A percentile compares a stretch with the other conserved stretches of the same genome.
Evolutionary conservation across 2,113 vertebrate genomes (phyloP).

Genomic region (Percopsis transmontana): DNA sequence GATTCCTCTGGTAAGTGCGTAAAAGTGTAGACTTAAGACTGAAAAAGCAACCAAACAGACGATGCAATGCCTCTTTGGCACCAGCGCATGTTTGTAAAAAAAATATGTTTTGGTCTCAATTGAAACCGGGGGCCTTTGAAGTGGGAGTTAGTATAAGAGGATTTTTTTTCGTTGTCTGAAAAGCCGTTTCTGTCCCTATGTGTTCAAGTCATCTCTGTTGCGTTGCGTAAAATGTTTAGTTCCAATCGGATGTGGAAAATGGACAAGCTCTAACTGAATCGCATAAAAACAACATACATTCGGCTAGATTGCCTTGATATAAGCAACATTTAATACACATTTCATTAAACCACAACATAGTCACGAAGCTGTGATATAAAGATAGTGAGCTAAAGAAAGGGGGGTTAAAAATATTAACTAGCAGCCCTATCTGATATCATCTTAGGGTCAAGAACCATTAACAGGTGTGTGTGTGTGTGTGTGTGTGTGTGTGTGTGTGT

Average conservation of each 20-base stretch:
- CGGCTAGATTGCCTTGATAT: slow-evolving; percentile 35
- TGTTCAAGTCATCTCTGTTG: slow-evolving; percentile 92
- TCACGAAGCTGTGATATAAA: background rate
- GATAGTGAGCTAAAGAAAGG: slow-evolving; percentile 5
- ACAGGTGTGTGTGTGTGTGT: no score
- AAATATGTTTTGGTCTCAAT: slow-evolving; percentile 93
- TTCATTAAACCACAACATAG: slow-evolving; percentile 18
- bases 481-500: no score
- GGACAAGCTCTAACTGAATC: slow-evolving; percentile 67
- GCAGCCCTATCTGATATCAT: no score
- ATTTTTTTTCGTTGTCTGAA: slow-evolving; percentile 95
- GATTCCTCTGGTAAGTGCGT: slow-evolving; percentile 88
- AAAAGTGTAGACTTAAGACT: slow-evolving; percentile 84
- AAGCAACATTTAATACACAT: slow-evolving; percentile 35
- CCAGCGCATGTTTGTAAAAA: slow-evolving; percentile 85
- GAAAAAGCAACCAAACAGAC: slow-evolving; percentile 84
- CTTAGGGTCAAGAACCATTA: no score
- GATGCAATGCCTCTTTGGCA: slow-evolving; percentile 86
- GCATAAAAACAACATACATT: slow-evolving; percentile 59
- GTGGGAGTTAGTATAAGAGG: slow-evolving; percentile 96
- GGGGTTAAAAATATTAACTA: no score
- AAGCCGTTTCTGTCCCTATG: slow-evolving; percentile 95
- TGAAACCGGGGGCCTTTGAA: slow-evolving; percentile 95
- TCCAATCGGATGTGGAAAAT: slow-evolving; percentile 87
- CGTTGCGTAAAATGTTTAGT: slow-evolving; percentile 79